Base-by-base conservation (phyloP, 2,888 invertebrate species). In the Sminthurides aquaticus region DNA sequence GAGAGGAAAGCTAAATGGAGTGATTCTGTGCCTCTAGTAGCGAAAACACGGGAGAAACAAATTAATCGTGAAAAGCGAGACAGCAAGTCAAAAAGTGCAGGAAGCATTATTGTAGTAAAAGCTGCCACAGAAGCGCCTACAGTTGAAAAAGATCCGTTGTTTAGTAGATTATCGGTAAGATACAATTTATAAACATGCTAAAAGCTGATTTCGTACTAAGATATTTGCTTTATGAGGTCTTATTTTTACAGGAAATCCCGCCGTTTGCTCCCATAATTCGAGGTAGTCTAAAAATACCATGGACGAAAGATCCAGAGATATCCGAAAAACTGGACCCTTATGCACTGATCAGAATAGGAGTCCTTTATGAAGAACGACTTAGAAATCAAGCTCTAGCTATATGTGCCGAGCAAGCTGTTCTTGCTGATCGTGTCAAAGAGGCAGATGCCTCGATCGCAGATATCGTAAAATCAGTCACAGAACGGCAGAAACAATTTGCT, bases 201-300 rank as follows among this genome's bases (percentile, higher is more conserved):
- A 2, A 20, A 22, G 24, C 25, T 3, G 3, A n/a, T 54, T 8
- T 20, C 25, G 56, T 22, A 24, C 56, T 55, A 55, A 59, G 60
- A 57, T 34, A 57, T 22, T 49, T 52, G 49, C 5, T 24, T 63
- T 56, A 54, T n/a, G n/a, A n/a, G n/a, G n/a, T n/a, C n/a, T n/a
- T n/a, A n/a, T n/a, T n/a, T n/a, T n/a, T 74, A 34, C 80, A 90
- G 83, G 87, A 84, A 73, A 93, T 95, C 74, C 94, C 95, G 1
- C 90, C 91, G 79, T 95, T 96, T 78, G 80, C 94, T 62, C 96
- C 96, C 0, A 92, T 96, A 58, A 91, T 96, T 86, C 80, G 93
- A 49, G 92, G 91, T 0, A 90, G 92, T 0, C 79, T 93, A 1
- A 91, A 91, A 52, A 79, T 92, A 61, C 90, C 93, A 0, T 81